Evolutionary conservation across 2,888 invertebrate genomes (phyloP), one percentile per base, ranked within the genome.

Genomic region (Carabus problematicus): DNA sequence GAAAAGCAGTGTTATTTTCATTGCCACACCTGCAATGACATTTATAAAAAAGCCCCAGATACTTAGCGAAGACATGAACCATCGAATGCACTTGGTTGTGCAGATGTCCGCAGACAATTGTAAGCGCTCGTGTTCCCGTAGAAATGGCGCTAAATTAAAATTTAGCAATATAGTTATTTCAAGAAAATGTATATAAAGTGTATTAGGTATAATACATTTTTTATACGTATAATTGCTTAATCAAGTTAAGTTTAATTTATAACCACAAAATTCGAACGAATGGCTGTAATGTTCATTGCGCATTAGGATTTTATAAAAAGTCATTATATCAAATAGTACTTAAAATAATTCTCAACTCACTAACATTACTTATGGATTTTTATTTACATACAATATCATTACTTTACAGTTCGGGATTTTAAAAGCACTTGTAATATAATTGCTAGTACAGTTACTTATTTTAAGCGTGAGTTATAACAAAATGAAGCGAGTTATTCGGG

Each of bases 11-110:
- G 72, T 62, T 66, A 69, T 69, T 69, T 69, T 67, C 70, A 67
- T 71, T 61, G 73, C 74, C 74, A 72, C 74, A 73, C 74, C 73
- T 73, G 69, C 61, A 69, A 56, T 69, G 69, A 69, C 69, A 69
- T 61, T 56, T 69, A 62, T 69, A 69, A 69, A 69, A 69, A 69
- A 67, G 55, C 62, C 61, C 69, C 58, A 69, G 69, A 62, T 40
- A 14, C n/a, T 8, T 61, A 61, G 45, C 59, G 8, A n/a, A 11
- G 47, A 40, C 41, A 40, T 18, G n/a, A 56, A 56, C 43, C 43
- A 43, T 11, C 41, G 16, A 14, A 14, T 45, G 56, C 40, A 39
- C 29, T 56, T 56, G 9, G 16, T 52, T 52, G 9, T 52, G 52
- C 16, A 18, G 9, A 8, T 52, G 16, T 52, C 52, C 52, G 52